Base-by-base conservation (phyloP, 2,113 vertebrate genomes). In the Sinocyclocheilus grahami region DNA sequence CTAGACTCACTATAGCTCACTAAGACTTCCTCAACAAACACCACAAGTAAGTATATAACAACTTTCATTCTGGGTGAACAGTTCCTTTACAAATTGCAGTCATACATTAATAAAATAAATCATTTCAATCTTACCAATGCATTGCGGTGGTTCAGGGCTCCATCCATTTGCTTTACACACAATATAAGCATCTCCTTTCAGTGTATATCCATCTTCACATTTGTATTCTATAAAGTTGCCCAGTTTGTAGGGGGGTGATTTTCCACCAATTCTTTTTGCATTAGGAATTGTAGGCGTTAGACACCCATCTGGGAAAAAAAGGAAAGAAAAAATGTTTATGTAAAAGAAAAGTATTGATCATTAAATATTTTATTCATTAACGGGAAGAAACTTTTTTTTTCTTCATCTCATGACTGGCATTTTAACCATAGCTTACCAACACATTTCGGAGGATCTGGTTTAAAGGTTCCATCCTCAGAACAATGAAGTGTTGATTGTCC, bases 71-170 rank as follows among this genome's bases (percentile, higher is more conserved):
- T 39, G 16, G 3, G 33, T 3, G 3, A 72, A 14, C 5, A 20
- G 11, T 24, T 27, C n/a, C 11, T 63, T 63, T 13, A 63, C 11
- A 27, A 1, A 27, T 27, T 13, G 22, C 42, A 14, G 22, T 48
- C 12, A 75, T 48, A 1, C 72, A 48, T 1, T 58, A 33, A 20
- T 16, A 53, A 18, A 53, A 27, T 5, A 58, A 58, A 71, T 20
- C 0, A 71, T n/a, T 72, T 24, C 4, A 30, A 12, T 67, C 84
- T 87, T 90, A 90, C 86, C 51, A 18, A 4, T 18, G 55, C 94
- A 95, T 18, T 0, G 0, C 55, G 91, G 92, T 39, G 67, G 72
- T 46, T 60, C 16, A 46, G 80, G 80, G 65, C 7, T 4, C 86
- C 86, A 87, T 1, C 86, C 86, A 10, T 67, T 77, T 83, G 12